These are phyloP conservation scores for Papilio polytes DNA, from an alignment of 1,140 invertebrate species.

Conservation along the genomic window DNA sequence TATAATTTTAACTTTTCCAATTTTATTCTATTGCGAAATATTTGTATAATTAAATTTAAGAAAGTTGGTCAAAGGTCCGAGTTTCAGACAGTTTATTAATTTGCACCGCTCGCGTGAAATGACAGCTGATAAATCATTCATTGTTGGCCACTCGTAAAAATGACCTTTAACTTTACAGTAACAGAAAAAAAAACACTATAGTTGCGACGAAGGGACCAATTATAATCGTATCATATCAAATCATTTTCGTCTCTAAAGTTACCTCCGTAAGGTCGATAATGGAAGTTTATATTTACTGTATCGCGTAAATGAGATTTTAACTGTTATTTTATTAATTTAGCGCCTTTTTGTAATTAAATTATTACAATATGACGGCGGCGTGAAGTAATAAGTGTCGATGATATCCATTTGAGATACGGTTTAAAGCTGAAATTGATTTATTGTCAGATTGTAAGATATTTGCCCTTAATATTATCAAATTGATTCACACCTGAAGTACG, in stretches of 20 bases:
- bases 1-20: no score
- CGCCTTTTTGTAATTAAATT: slow-evolving; percentile 13
- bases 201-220: neutral
- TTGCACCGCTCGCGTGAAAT: neutral
- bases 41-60: neutral
- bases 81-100: neutral
- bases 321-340: slow-evolving; percentile 5
- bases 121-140: slow-evolving; percentile 17
- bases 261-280: neutral
- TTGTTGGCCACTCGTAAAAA: slow-evolving; percentile 10
- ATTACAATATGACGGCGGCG: slow-evolving; percentile 13
- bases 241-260: neutral
- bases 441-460: neutral
- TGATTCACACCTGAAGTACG: neutral
- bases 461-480: neutral
- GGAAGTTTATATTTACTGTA: neutral
- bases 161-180: neutral
- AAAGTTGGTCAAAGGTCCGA: neutral
- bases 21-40: no score
- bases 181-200: slow-evolving; percentile 10
- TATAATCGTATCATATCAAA: neutral
- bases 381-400: slow-evolving; percentile 6
- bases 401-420: neutral
- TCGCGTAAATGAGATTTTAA: neutral
- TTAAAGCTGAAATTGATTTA: slow-evolving; percentile 1